Evolutionary conservation across 2,888 invertebrate species (phyloP).

Genomic region (Drosophila siamana): DNA sequence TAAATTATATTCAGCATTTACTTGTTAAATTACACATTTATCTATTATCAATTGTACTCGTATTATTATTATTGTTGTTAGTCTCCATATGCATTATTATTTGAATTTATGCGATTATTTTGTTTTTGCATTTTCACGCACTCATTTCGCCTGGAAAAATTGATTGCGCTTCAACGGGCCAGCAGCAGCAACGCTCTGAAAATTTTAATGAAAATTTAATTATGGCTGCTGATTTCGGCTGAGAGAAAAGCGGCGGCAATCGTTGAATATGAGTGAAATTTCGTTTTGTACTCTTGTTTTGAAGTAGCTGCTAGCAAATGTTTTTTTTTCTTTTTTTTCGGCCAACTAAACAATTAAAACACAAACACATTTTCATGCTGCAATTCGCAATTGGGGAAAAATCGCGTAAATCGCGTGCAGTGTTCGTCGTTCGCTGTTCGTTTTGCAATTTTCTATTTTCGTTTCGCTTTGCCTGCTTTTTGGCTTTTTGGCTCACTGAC

Average conservation of each 20-base stretch:
- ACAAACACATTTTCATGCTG: slow-evolving; percentile 64
- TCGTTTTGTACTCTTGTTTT: slow-evolving; percentile 2
- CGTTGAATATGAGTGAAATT: slow-evolving; percentile 61
- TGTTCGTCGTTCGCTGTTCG: slow-evolving; percentile 29
- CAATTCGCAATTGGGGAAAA: slow-evolving; percentile 51
- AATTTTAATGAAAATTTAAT: slow-evolving; percentile 56
- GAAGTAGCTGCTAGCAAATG: slow-evolving; percentile 14
- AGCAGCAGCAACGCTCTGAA: slow-evolving; percentile 69
- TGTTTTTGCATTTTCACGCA: slow-evolving; percentile 18
- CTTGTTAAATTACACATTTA: slow-evolving; percentile 59
- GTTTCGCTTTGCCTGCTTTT: slow-evolving; percentile 66
- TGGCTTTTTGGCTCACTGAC: slow-evolving; percentile 71
- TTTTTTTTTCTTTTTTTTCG: too few relatives aligned
- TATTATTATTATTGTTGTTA: slow-evolving; percentile 28
- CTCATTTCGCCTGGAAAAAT: slow-evolving; percentile 7
- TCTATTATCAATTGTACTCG: slow-evolving; percentile 24
- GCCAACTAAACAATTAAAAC: slow-evolving; percentile 67
- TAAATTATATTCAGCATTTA: slow-evolving; percentile 81
- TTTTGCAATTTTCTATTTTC: slow-evolving; percentile 72
- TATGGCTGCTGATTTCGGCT: too few relatives aligned
- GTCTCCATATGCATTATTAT: slow-evolving; percentile 17
- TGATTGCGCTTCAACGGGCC: slow-evolving; percentile 48
- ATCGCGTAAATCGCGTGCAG: slow-evolving; percentile 77
- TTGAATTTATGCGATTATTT: slow-evolving; percentile 2
- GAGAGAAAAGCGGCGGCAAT: slow-evolving; percentile 2